These are phyloP conservation scores for Rhinopomastus cyanomelas DNA, from an alignment of 2,113 vertebrate species.

Conservation along the genomic window DNA sequence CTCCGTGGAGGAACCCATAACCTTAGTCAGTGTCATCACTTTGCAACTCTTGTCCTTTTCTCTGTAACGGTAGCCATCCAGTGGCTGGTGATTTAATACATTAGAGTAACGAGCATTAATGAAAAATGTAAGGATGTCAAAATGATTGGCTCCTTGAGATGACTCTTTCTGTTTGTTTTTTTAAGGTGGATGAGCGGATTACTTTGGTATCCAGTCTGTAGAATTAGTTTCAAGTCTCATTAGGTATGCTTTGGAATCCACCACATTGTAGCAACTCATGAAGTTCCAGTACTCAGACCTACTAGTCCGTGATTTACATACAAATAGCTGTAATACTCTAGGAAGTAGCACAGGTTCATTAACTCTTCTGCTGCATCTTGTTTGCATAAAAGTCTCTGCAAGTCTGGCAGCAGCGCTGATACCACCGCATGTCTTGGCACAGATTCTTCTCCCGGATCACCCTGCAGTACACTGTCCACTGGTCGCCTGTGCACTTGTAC, in stretches of 20 bases:
- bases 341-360: slow-evolving; percentile 55
- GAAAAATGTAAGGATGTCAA: slow-evolving; percentile 37
- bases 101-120: slow-evolving; percentile 64
- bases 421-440: slow-evolving; percentile 97
- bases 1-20: slow-evolving; percentile 45
- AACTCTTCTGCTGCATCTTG: slow-evolving; percentile 84
- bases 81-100: slow-evolving; percentile 76
- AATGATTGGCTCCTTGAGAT: slow-evolving; percentile 54
- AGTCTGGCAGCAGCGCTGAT: slow-evolving; percentile 94
- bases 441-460: slow-evolving; percentile 93
- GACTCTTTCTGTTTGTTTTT: slow-evolving; percentile 11
- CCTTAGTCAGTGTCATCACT: slow-evolving; percentile 44
- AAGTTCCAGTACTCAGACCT: slow-evolving; percentile 60
- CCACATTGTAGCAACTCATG: slow-evolving; percentile 49
- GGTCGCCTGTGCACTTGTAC: slow-evolving; percentile 92
- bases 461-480: slow-evolving; percentile 94
- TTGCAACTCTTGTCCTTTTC: slow-evolving; percentile 58
- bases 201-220: slow-evolving; percentile 77
- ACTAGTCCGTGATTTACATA: slow-evolving; percentile 59
- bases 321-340: slow-evolving; percentile 61
- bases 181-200: slow-evolving; percentile 38
- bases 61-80: slow-evolving; percentile 75
- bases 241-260: slow-evolving; percentile 66
- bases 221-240: slow-evolving; percentile 76
- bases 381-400: slow-evolving; percentile 95